Base-by-base conservation (phyloP, 1,140 invertebrate species). In the Pissodes strobi region DNA sequence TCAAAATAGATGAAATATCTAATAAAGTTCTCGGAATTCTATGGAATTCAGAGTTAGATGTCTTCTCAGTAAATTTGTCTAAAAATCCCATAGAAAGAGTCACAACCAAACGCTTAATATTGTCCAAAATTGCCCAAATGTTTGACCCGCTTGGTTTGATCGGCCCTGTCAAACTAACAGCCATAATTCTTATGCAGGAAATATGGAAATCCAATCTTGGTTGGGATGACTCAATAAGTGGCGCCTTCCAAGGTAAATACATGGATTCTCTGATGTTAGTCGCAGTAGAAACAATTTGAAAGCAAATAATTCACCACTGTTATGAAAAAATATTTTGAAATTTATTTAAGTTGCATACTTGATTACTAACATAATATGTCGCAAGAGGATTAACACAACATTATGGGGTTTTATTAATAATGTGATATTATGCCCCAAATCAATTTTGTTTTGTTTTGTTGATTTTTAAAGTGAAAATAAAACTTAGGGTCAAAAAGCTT, bases 381-480 rank as follows among this genome's bases (percentile, higher is more conserved):
- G 79, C 79, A 23, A 85, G 0, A 89, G 85, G 21, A 93, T 76
- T 68, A 94, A 80, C 19, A 90, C 80, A 0, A 90, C 82, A 73
- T 94, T 94, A 63, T 93, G 86, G 0, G 91, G 87, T 68, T 89
- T 83, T 70, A 90, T 84, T 23, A 94, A 74, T 34, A 95, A 73
- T 1, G 83, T 78, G 0, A 64, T 53, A 73, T 68, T 51, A 69
- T 55, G 6, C 46, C 61, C 72, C 72, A 78, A 38, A 74, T 69
- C 6, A 72, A n/a, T 68, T 69, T 71, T 30, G 67, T 58, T 60
- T 58, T 72, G 53, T 41, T 39, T 49, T 46, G 62, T 37, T 59
- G 37, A 49, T 45, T 57, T 72, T 82, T 0, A 82, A 69, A 2
- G 72, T 38, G 5, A 76, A 77, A 53, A 83, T 81, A 9, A 81